A percentile compares a stretch with the other conserved stretches of the same genome.
Evolutionary conservation across 2,888 invertebrate genomes (phyloP).

Genomic region (Folsomia manolachei): DNA sequence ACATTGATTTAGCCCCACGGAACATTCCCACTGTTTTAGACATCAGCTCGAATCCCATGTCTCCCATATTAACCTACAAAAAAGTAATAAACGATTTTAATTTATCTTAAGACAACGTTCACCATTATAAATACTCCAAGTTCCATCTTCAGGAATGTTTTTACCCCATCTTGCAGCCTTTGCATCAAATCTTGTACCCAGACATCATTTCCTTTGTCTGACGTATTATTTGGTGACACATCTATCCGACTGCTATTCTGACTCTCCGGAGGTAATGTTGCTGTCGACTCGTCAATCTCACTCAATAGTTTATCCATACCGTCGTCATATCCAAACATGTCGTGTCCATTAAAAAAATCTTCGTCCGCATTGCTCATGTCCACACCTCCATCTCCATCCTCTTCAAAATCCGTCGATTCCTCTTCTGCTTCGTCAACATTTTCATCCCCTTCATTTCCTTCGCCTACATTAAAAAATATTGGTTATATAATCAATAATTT

Average conservation of each 20-base stretch:
- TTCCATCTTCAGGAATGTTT: neutral
- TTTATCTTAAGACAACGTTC: too few species aligned
- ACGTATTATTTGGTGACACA: neutral
- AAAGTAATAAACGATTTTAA: constrained; percentile 5
- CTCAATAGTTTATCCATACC: constrained; percentile 10
- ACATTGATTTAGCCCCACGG: constrained; percentile 22
- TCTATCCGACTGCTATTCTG: neutral
- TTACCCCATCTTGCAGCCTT: constrained; percentile 22
- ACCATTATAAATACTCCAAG: too few species aligned
- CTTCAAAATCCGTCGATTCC: neutral
- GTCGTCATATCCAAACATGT: constrained; percentile 13
- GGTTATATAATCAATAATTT: neutral
- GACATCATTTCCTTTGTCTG: neutral
- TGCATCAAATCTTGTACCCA: constrained; percentile 22
- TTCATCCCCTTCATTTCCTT: constrained; percentile 7
- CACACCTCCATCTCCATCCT: constrained; percentile 9
- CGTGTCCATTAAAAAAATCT: constrained; percentile 12
- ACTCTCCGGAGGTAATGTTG: neutral
- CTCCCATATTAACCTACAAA: constrained; percentile 30
- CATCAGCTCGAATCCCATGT: constrained; percentile 14
- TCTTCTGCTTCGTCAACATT: constrained; percentile 5
- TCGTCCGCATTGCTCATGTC: constrained; percentile 10
- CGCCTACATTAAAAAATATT: neutral
- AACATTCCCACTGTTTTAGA: constrained; percentile 35
- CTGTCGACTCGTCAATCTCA: neutral